Conservation (phyloP, 1,140 invertebrate species). For the Philopotamus ludificatus region DNA sequence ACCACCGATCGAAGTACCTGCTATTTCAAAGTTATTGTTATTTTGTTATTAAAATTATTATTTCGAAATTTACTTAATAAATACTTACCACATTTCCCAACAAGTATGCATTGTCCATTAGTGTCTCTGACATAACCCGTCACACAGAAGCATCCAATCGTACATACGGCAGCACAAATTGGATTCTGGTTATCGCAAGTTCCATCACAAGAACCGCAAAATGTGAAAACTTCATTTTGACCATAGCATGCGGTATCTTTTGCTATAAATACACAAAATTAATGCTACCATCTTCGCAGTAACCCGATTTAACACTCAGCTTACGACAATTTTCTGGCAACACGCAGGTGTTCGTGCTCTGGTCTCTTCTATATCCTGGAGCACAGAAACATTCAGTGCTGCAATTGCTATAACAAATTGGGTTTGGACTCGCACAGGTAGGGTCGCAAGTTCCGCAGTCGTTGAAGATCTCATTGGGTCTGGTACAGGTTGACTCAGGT, state of each 20-base stretch:
- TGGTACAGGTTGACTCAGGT: too few species aligned
- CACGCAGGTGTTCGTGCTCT: not conserved
- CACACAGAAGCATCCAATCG: slow-evolving; percentile 9
- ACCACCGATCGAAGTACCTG: too few species aligned
- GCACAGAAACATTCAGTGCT: slow-evolving; percentile 8
- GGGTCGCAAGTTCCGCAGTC: not conserved
- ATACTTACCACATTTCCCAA: slow-evolving; percentile 16
- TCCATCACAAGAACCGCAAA: not conserved
- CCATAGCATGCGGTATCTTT: not conserved
- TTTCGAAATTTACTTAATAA: not conserved
- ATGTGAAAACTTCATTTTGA: slow-evolving; percentile 4
- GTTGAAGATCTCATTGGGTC: not conserved
- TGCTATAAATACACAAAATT: not conserved
- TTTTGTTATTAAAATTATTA: not conserved
- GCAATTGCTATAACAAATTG: not conserved
- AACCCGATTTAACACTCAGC: not conserved
- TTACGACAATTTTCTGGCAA: not conserved
- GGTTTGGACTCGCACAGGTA: not conserved
- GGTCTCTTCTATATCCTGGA: slow-evolving; percentile 8
- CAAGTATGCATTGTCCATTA: slow-evolving; percentile 22
- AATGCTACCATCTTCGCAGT: not conserved
- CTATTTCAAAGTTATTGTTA: too few species aligned
- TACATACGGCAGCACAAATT: not conserved
- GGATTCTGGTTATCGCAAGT: slow-evolving; percentile 5
- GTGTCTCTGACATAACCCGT: slow-evolving; percentile 10